These are phyloP conservation scores for Bembecia ichneumoniformis DNA, from an alignment of 2,888 invertebrate species.

Conservation along the genomic window DNA sequence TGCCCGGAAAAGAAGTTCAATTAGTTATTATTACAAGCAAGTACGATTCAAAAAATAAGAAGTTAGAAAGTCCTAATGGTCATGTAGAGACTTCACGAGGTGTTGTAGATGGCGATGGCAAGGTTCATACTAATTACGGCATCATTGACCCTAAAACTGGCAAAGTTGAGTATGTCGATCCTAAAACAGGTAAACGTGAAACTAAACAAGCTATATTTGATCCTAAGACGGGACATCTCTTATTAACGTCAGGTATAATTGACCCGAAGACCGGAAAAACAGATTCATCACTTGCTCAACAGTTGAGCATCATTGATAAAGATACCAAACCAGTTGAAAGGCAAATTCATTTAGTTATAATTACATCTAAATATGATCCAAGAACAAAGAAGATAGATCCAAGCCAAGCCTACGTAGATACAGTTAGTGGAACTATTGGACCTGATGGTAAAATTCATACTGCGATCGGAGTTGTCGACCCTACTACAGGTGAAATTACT, in stretches of 20 bases:
- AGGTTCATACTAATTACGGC: slow-evolving; percentile 69
- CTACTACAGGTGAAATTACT: slow-evolving; percentile 70
- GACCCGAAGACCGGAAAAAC: slow-evolving; percentile 73
- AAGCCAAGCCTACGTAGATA: slow-evolving; percentile 54
- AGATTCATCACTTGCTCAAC: slow-evolving; percentile 69
- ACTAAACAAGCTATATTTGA: slow-evolving; percentile 71
- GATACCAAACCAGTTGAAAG: slow-evolving; percentile 51
- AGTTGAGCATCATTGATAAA: slow-evolving; percentile 66
- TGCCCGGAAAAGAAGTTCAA: slow-evolving; percentile 56
- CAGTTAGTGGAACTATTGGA: slow-evolving; percentile 74
- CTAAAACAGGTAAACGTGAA: slow-evolving; percentile 69
- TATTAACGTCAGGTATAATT: slow-evolving; percentile 66
- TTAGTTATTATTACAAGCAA: slow-evolving; percentile 66
- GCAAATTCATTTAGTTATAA: slow-evolving; percentile 73
- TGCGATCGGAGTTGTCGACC: slow-evolving; percentile 77
- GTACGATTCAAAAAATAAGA: slow-evolving; percentile 72
- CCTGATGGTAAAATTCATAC: slow-evolving; percentile 68
- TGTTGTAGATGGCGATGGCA: slow-evolving; percentile 53
- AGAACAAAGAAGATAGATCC: slow-evolving; percentile 62
- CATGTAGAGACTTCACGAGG: slow-evolving; percentile 67
- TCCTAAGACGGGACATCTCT: slow-evolving; percentile 68
- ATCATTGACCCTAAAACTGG: slow-evolving; percentile 72
- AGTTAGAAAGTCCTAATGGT: slow-evolving; percentile 71
- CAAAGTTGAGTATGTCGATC: slow-evolving; percentile 66
- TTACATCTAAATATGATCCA: slow-evolving; percentile 74